Conservation (phyloP, 2,888 invertebrate species). For the Zhuqinia jingwanae region DNA sequence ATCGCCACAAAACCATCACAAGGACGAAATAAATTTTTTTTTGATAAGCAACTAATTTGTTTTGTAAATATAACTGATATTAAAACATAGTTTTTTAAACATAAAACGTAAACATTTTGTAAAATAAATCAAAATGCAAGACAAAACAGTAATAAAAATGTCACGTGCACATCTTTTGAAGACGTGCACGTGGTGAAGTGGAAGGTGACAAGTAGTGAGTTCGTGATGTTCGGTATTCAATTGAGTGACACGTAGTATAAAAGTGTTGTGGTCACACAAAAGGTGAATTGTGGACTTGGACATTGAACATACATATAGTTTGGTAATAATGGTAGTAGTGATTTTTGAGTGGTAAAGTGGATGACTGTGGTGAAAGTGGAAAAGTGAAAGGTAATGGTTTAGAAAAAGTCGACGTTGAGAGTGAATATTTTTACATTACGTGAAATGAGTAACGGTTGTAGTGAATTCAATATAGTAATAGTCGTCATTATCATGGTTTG, state of each 20-base stretch:
- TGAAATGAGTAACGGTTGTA: constrained; percentile 19
- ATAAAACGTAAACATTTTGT: background rate
- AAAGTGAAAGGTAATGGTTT: constrained; percentile 61
- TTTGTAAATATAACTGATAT: background rate
- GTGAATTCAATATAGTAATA: constrained; percentile 1
- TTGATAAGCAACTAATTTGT: background rate
- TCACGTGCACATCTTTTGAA: constrained; percentile 57
- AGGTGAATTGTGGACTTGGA: constrained; percentile 47
- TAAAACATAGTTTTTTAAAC: background rate
- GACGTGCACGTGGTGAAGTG: constrained; percentile 55
- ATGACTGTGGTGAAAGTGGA: constrained; percentile 44
- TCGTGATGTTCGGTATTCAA: constrained; percentile 60
- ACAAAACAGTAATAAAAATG: background rate
- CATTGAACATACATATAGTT: constrained; percentile 44
- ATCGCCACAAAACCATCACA: constrained; percentile 52
- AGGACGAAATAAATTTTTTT: constrained; percentile 47
- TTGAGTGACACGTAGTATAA: no score
- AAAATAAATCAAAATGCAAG: background rate
- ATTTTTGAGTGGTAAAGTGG: constrained; percentile 35
- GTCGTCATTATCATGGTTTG: constrained; percentile 15
- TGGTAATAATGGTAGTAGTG: constrained; percentile 59
- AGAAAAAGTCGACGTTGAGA: constrained; percentile 5
- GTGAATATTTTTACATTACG: constrained; percentile 18
- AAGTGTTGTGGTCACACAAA: background rate
- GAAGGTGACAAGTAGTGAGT: constrained; percentile 60